Evolutionary conservation across 2,797 vertebrate species (phyloP).

Genomic region (Halcyon smyrnensis): DNA sequence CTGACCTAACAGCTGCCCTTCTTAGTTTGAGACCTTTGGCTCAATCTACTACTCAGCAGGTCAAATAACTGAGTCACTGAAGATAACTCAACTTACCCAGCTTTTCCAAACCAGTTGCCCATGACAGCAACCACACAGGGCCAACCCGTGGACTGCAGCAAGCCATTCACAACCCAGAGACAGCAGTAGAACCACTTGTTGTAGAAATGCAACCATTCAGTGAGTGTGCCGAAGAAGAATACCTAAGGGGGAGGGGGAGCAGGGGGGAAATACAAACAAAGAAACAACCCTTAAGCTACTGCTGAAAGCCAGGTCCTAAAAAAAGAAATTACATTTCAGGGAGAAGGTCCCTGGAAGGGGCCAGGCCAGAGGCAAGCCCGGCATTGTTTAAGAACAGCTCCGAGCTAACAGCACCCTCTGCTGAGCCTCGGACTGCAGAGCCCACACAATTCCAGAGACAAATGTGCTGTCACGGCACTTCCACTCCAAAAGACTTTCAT

Average conservation of each 20-base stretch:
- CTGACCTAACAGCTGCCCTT: neutral
- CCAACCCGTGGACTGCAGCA: slow-evolving; percentile 97
- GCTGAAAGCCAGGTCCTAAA: neutral
- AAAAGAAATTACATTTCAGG: neutral
- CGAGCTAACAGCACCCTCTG: slow-evolving; percentile 56
- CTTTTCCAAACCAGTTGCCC: slow-evolving; percentile 98
- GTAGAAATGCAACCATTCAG: slow-evolving; percentile 95
- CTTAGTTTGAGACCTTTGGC: neutral
- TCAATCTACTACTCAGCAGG: neutral
- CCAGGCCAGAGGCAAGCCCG: neutral
- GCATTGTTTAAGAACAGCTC: neutral
- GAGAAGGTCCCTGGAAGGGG: neutral
- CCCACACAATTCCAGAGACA: neutral
- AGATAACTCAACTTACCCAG: slow-evolving; percentile 83
- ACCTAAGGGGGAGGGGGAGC: slow-evolving; percentile 76
- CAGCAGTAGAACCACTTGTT: slow-evolving; percentile 90
- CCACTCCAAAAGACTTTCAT: neutral
- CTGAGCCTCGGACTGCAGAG: slow-evolving; percentile 12
- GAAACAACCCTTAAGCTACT: neutral
- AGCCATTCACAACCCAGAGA: slow-evolving; percentile 93
- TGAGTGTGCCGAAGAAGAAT: slow-evolving; percentile 91
- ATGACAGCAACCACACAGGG: slow-evolving; percentile 96
- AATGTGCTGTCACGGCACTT: neutral
- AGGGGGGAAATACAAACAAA: neutral
- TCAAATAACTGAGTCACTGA: neutral